Conservation (phyloP, 1,140 invertebrate genomes). For the Metopolophium dirhodum region DNA sequence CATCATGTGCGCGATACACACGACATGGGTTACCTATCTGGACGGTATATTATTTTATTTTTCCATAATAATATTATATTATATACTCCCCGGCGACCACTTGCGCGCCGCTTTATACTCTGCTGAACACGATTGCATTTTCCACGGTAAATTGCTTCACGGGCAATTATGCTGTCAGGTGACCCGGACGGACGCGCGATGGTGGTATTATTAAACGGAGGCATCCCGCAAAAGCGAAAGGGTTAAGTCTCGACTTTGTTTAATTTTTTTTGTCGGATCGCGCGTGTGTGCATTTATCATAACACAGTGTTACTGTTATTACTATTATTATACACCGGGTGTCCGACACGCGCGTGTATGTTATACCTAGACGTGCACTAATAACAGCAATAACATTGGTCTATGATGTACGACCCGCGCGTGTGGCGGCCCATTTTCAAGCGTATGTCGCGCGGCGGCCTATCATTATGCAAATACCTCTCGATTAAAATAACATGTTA, state of each 20-base stretch:
- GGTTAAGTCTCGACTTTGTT: slow-evolving; percentile 46
- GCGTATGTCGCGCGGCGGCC: slow-evolving; percentile 33
- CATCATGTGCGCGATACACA: neutral
- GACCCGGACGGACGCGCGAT: neutral
- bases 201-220: slow-evolving; percentile 54
- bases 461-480: slow-evolving; percentile 52
- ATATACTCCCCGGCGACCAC: neutral
- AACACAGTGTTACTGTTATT: neutral
- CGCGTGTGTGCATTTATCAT: slow-evolving; percentile 40
- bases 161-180: slow-evolving; percentile 52
- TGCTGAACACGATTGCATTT: slow-evolving; percentile 31
- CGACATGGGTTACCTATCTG: neutral
- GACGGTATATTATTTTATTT: neutral
- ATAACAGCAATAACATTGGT: neutral
- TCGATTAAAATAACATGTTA: neutral
- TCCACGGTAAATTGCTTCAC: slow-evolving; percentile 40
- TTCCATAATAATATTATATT: no score
- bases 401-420: neutral
- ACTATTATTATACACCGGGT: slow-evolving; percentile 12
- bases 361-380: neutral
- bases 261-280: neutral
- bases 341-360: slow-evolving; percentile 13
- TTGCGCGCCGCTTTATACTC: neutral
- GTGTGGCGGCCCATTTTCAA: neutral
- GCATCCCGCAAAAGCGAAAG: slow-evolving; percentile 20